Percentiles rank a stretch among this genome's conserved stretches.
phyloP scores from a whole-genome alignment of 2,888 invertebrate genomes.

The Cantharis rufa region DNA sequence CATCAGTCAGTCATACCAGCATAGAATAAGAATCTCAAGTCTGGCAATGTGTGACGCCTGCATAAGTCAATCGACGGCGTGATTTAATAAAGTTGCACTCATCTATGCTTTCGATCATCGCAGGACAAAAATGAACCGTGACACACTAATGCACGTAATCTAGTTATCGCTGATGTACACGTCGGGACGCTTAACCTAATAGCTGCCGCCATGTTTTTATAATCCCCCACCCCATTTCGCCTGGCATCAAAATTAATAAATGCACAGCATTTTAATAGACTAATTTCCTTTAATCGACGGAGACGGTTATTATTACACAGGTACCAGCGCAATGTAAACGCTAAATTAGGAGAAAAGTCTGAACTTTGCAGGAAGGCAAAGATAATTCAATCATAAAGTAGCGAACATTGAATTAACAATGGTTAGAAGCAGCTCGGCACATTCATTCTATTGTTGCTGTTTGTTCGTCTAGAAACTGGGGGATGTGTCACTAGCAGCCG shows the following conservation, averaged over 20 bases:
- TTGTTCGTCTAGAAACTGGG: slow-evolving; percentile 29
- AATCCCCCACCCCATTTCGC: slow-evolving; percentile 32
- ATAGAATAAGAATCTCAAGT: slow-evolving; percentile 27
- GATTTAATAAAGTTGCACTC: slow-evolving; percentile 40
- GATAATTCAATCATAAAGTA: slow-evolving; percentile 37
- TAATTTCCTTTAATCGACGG: slow-evolving; percentile 36
- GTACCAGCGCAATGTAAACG: slow-evolving; percentile 33
- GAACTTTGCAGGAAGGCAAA: slow-evolving; percentile 30
- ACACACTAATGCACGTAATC: slow-evolving; percentile 52
- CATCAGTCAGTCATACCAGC: slow-evolving; percentile 29
- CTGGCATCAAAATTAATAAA: slow-evolving; percentile 38
- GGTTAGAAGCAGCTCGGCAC: slow-evolving; percentile 27
- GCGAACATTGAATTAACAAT: slow-evolving; percentile 33
- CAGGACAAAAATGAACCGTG: slow-evolving; percentile 47
- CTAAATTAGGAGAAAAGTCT: slow-evolving; percentile 30
- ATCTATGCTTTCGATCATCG: slow-evolving; percentile 36
- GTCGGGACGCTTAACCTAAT: slow-evolving; percentile 41
- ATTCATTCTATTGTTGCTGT: slow-evolving; percentile 25
- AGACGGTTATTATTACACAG: slow-evolving; percentile 37
- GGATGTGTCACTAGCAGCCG: slow-evolving; percentile 22
- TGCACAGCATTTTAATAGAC: slow-evolving; percentile 37
- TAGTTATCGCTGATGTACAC: slow-evolving; percentile 42
- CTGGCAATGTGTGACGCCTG: slow-evolving; percentile 23
- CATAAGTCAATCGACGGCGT: slow-evolving; percentile 33
- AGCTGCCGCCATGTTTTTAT: slow-evolving; percentile 41